These are phyloP conservation scores for Salmo trutta DNA, from an alignment of 2,797 vertebrate genomes.

Conservation along the genomic window DNA sequence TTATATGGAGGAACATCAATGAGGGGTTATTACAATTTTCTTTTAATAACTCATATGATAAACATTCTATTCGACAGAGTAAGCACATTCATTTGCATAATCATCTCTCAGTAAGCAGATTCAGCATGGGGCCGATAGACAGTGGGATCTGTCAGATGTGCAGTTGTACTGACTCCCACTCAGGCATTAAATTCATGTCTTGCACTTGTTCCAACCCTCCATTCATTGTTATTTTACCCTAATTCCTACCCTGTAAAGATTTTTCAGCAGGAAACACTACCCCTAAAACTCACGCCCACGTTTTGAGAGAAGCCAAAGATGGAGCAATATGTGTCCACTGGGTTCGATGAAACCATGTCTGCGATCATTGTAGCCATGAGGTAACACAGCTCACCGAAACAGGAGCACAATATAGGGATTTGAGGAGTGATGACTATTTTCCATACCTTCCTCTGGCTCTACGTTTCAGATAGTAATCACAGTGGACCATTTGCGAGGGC, in stretches of 20 bases:
- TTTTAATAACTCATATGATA: conserved; percentile 50
- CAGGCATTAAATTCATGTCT: conserved; percentile 42
- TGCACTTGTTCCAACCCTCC: conserved; percentile 31
- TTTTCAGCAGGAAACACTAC: conserved; percentile 44
- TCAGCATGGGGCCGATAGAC: conserved; percentile 41
- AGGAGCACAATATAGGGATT: conserved; percentile 56
- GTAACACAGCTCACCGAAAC: conserved; percentile 55
- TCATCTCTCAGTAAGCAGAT: conserved; percentile 54
- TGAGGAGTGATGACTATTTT: conserved; percentile 67
- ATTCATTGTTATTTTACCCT: conserved; percentile 54
- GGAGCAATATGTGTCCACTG: conserved; percentile 41
- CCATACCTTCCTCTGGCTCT: conserved; percentile 58
- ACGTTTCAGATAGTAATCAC: conserved; percentile 63
- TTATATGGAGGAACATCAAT: conserved; percentile 55
- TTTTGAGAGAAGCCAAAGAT: conserved; percentile 37
- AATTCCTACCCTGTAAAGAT: conserved; percentile 52
- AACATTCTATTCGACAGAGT: conserved; percentile 44
- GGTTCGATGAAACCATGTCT: conserved; percentile 59
- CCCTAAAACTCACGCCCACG: conserved; percentile 34
- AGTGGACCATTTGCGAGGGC: conserved; percentile 67
- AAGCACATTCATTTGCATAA: conserved; percentile 60
- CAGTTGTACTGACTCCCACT: conserved; percentile 44
- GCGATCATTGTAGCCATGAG: conserved; percentile 54
- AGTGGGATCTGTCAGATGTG: conserved; percentile 47
- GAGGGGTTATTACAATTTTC: conserved; percentile 39